Conservation (phyloP, 2,797 vertebrate genomes). For the Gallinago solitaria region DNA sequence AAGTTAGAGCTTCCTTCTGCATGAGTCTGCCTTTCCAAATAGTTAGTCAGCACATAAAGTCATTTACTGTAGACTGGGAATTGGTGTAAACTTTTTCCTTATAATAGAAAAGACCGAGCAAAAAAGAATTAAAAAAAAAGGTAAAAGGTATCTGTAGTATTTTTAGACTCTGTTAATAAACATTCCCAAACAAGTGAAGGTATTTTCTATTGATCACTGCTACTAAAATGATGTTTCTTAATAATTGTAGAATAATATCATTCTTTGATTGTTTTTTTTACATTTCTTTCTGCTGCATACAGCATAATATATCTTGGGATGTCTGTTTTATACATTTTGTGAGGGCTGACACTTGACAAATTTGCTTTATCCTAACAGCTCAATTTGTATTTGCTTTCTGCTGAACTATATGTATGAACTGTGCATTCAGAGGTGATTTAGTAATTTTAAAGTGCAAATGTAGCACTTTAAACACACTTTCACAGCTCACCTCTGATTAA, state of each 20-base stretch:
- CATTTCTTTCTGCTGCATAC: not conserved
- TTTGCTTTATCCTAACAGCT: not conserved
- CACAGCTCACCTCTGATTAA: not conserved
- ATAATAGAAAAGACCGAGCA: not conserved
- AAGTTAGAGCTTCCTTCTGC: not conserved
- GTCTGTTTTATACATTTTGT: not conserved
- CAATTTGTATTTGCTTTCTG: not conserved
- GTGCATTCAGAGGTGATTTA: not conserved
- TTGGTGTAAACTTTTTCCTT: not conserved
- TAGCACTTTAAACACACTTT: not conserved
- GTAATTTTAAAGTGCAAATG: not conserved
- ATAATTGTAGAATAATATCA: not conserved
- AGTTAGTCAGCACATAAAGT: not conserved
- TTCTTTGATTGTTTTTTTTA: not conserved
- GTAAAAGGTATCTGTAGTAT: not conserved
- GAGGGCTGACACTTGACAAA: not conserved
- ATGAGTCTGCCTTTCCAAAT: not conserved
- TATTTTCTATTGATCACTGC: not conserved
- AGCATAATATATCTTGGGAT: not conserved
- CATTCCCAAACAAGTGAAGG: not conserved
- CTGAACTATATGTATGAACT: not conserved
- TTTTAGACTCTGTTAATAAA: not conserved
- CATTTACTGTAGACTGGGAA: not conserved
- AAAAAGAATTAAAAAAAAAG: not conserved
- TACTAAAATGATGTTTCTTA: not conserved